A percentile compares a stretch with the other conserved stretches of the same genome.
These are phyloP conservation scores for Fragum fragum DNA, from an alignment of 2,888 invertebrate species.

Conservation along the genomic window DNA sequence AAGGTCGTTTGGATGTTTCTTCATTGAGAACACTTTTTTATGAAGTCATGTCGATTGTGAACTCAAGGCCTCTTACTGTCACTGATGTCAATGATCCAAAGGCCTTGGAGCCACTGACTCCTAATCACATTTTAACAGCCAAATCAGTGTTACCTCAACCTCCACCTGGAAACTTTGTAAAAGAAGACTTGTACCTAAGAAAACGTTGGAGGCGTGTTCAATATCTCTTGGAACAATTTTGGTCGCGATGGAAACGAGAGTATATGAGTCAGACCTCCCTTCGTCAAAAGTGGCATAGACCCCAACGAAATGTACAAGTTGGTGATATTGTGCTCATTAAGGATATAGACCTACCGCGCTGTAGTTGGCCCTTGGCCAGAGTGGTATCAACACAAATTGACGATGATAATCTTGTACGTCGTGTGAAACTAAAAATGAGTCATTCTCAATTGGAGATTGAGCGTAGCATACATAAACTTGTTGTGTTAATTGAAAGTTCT, in stretches of 20 bases:
- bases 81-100: conserved; percentile 43
- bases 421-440: conserved; percentile 44
- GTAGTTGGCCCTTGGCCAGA: conserved; percentile 48
- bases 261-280: no score
- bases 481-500: conserved; percentile 48
- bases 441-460: conserved; percentile 40
- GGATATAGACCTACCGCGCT: conserved; percentile 27
- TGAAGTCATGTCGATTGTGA: conserved; percentile 46
- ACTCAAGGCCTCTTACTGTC: conserved; percentile 49
- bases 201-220: conserved; percentile 48
- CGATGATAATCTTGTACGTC: conserved; percentile 56
- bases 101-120: conserved; percentile 49
- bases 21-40: conserved; percentile 50
- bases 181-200: conserved; percentile 42
- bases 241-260: conserved; percentile 40
- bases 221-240: conserved; percentile 46
- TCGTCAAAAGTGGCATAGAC: conserved; percentile 45
- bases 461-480: conserved; percentile 58
- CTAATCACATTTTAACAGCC: conserved; percentile 48
- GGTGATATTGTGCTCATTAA: conserved; percentile 45
- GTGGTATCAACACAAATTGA: conserved; percentile 38
- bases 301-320: conserved; percentile 23
- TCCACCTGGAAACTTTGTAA: conserved; percentile 54
- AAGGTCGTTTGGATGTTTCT: conserved; percentile 46
- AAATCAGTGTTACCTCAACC: conserved; percentile 50